phyloP scores from a whole-genome alignment of 2,888 invertebrate genomes.

The Drosophila prostipennis region DNA sequence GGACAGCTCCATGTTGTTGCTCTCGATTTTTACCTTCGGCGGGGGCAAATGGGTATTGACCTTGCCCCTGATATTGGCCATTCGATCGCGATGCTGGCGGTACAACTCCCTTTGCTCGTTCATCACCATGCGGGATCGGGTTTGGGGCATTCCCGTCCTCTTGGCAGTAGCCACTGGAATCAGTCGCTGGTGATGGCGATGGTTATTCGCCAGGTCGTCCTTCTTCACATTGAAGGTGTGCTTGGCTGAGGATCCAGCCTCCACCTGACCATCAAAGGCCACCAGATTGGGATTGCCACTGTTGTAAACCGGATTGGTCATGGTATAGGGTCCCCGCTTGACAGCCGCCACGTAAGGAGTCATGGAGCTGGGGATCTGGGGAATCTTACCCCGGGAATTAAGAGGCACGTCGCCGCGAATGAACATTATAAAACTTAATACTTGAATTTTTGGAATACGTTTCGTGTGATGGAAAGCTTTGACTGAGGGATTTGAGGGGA shows the following conservation, averaged over 20 bases:
- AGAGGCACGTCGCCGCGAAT: slow-evolving; percentile 46
- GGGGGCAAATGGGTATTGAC: slow-evolving; percentile 60
- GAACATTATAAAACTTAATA: slow-evolving; percentile 48
- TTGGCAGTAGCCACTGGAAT: slow-evolving; percentile 38
- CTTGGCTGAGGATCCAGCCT: slow-evolving; percentile 14
- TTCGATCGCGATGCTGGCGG: slow-evolving; percentile 67
- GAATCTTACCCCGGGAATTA: slow-evolving; percentile 1
- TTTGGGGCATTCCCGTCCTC: neutral
- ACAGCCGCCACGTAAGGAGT: slow-evolving; percentile 57
- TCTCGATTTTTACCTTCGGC: slow-evolving; percentile 52
- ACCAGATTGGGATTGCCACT: slow-evolving; percentile 23
- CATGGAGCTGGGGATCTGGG: slow-evolving; percentile 11
- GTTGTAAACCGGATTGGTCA: slow-evolving; percentile 57
- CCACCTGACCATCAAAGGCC: slow-evolving; percentile 17
- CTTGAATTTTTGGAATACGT: slow-evolving; percentile 59
- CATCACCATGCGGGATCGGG: slow-evolving; percentile 44
- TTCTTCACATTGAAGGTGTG: slow-evolving; percentile 64
- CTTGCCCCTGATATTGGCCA: slow-evolving; percentile 74
- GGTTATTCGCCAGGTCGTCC: slow-evolving; percentile 36
- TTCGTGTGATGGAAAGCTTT: slow-evolving; percentile 12
- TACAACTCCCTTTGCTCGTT: slow-evolving; percentile 67
- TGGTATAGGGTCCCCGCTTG: slow-evolving; percentile 54
- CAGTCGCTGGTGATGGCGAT: slow-evolving; percentile 56
- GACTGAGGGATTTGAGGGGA: neutral
- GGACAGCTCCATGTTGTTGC: slow-evolving; percentile 62